phyloP scores from a whole-genome alignment of 2,113 vertebrate species.

The Eubucco bourcierii region DNA sequence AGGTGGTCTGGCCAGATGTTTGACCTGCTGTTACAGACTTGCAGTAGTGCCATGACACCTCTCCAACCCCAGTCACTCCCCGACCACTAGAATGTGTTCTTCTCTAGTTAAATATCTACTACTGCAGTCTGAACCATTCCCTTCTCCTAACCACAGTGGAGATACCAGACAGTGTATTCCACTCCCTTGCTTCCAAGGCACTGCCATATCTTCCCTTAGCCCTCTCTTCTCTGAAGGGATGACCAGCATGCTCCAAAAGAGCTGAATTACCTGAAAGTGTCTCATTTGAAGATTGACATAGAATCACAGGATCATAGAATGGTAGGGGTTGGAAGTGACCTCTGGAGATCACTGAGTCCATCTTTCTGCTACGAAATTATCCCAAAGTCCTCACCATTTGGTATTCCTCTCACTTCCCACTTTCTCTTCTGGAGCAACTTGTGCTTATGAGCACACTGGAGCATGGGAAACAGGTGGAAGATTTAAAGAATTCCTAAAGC shows the following conservation, averaged over 20 bases:
- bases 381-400: neutral
- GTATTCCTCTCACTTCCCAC: neutral
- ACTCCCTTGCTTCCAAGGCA: neutral
- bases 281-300: neutral
- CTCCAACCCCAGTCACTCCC: neutral
- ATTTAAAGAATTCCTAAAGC: neutral
- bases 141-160: neutral
- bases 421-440: neutral
- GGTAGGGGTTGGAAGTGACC: too few species aligned
- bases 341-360: neutral
- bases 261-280: neutral
- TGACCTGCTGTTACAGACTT: neutral
- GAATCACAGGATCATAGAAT: too few species aligned
- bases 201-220: neutral
- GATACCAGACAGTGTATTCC: neutral
- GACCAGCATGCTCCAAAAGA: neutral
- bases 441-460: neutral
- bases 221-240: neutral
- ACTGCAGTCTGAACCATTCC: neutral
- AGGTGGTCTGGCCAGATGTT: neutral
- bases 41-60: neutral
- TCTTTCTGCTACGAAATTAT: neutral
- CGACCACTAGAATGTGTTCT: neutral
- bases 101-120: neutral
- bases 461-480: neutral